A percentile compares a stretch with the other conserved stretches of the same genome.
Conservation (phyloP, 2,797 vertebrate species). For the Pseudochirops corinnae region DNA sequence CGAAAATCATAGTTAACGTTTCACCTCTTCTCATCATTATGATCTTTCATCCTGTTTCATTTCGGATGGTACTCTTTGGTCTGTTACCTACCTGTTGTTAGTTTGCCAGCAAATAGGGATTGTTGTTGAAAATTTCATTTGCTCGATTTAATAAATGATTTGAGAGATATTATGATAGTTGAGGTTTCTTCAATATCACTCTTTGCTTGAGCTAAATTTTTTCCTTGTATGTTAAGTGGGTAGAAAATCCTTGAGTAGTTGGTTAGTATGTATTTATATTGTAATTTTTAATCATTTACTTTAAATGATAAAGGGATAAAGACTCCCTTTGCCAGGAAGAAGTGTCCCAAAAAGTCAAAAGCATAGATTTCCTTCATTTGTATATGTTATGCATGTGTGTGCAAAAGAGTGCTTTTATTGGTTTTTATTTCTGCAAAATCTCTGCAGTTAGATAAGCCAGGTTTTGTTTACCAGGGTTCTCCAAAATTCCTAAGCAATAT, state of each 20-base stretch:
- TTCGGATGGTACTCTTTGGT: slow-evolving; percentile 25
- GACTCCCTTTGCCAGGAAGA: not conserved
- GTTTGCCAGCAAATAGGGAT: not conserved
- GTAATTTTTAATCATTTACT: not conserved
- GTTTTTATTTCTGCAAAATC: not conserved
- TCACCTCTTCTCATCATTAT: not conserved
- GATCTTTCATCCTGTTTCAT: slow-evolving; percentile 24
- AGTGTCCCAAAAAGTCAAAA: not conserved
- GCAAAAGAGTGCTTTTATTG: not conserved
- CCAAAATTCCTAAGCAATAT: not conserved
- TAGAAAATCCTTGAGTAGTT: slow-evolving; percentile 15
- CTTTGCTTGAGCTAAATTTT: slow-evolving; percentile 7
- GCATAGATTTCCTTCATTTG: not conserved
- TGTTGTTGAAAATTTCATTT: slow-evolving; percentile 17
- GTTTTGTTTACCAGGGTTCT: not conserved
- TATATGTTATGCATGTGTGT: not conserved
- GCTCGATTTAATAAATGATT: not conserved
- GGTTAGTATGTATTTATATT: not conserved
- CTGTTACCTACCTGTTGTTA: slow-evolving; percentile 5
- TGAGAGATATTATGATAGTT: slow-evolving; percentile 26
- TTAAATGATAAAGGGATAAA: not conserved
- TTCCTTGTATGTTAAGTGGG: not conserved
- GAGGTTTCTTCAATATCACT: not conserved
- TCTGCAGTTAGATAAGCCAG: not conserved
- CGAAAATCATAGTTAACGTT: not conserved